phyloP scores from a whole-genome alignment of 1,140 invertebrate genomes.

The Sinella curviseta region DNA sequence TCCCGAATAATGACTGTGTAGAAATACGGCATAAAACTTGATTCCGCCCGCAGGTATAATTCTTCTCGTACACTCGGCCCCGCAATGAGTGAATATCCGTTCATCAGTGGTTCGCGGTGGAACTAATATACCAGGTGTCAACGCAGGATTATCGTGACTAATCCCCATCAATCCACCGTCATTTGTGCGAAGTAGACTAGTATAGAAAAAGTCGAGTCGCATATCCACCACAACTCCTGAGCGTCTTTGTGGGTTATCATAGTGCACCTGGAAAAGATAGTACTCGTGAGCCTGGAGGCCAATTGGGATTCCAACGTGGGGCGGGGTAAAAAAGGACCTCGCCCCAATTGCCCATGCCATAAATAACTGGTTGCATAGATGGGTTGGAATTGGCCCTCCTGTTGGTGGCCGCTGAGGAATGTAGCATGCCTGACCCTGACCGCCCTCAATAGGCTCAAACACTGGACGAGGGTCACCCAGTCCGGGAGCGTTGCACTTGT shows the following conservation, averaged over 20 bases:
- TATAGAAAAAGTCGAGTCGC: slow-evolving; percentile 67
- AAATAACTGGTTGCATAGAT: neutral
- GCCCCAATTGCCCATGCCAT: neutral
- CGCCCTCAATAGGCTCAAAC: slow-evolving; percentile 62
- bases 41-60: slow-evolving; percentile 66
- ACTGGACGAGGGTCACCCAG: neutral
- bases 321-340: slow-evolving; percentile 63
- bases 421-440: slow-evolving; percentile 57
- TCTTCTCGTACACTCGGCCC: slow-evolving; percentile 65
- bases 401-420: neutral
- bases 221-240: slow-evolving; percentile 64
- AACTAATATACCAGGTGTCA: neutral
- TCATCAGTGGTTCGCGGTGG: neutral
- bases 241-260: slow-evolving; percentile 62
- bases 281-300: slow-evolving; percentile 68
- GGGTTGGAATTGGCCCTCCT: neutral
- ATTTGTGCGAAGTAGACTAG: slow-evolving; percentile 64
- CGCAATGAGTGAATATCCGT: slow-evolving; percentile 65
- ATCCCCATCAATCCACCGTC: slow-evolving; percentile 78
- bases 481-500: slow-evolving; percentile 68
- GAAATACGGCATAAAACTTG: slow-evolving; percentile 66
- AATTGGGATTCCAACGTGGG: slow-evolving; percentile 78
- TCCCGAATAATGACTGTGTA: slow-evolving; percentile 52
- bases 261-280: slow-evolving; percentile 77
- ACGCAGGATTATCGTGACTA: slow-evolving; percentile 55